A percentile compares a stretch with the other conserved stretches of the same genome.
Conservation (phyloP, 2,113 vertebrate genomes). For the Diphyllodes magnificus region DNA sequence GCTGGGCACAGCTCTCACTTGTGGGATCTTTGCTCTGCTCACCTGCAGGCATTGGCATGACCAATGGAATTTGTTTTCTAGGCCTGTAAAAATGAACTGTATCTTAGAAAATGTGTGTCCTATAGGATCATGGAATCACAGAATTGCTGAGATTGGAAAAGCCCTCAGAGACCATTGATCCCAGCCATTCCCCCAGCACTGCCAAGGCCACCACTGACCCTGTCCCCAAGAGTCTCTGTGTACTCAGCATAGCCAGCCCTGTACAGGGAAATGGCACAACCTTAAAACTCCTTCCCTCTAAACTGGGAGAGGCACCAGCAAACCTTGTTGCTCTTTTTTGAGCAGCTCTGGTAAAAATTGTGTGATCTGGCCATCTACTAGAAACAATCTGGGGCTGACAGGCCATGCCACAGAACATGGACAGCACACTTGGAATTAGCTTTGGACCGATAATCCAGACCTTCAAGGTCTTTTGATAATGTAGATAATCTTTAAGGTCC, state of each 20-base stretch:
- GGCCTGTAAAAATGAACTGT: neutral
- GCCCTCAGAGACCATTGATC: neutral
- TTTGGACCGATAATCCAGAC: neutral
- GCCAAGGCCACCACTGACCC: neutral
- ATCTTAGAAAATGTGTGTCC: neutral
- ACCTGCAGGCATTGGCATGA: neutral
- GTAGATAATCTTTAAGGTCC: neutral
- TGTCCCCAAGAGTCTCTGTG: neutral
- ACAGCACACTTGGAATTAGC: neutral
- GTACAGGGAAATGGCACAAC: neutral
- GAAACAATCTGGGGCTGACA: neutral
- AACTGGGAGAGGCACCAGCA: too few relatives aligned
- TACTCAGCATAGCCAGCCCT: neutral
- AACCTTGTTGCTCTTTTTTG: neutral
- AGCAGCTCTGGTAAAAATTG: neutral
- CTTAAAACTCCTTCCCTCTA: neutral
- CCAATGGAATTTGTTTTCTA: too few relatives aligned
- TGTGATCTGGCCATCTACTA: neutral
- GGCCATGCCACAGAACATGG: too few relatives aligned
- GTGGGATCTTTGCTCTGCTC: neutral
- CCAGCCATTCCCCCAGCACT: neutral
- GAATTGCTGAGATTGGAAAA: neutral
- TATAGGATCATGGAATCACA: fast-evolving
- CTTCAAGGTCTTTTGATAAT: neutral
- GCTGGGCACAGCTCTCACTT: neutral